Conservation (phyloP, 2,113 vertebrate species). For the Aphelocoma coerulescens region DNA sequence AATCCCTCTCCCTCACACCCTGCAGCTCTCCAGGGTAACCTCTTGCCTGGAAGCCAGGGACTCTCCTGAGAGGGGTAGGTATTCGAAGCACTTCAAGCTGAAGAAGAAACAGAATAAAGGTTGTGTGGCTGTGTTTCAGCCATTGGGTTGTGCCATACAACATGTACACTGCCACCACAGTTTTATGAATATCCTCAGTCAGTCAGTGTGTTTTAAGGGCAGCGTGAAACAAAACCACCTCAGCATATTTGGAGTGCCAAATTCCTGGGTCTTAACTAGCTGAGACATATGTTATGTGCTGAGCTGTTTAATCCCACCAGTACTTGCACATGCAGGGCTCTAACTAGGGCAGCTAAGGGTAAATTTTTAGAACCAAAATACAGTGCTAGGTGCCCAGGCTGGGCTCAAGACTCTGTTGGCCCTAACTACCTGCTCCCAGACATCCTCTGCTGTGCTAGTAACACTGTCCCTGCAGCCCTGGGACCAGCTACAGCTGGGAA, state of each 20-base stretch:
- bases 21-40: neutral
- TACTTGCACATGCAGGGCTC: neutral
- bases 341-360: neutral
- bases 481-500: neutral
- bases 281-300: constrained; percentile 1
- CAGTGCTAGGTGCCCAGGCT: neutral
- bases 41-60: neutral
- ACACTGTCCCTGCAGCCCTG: neutral
- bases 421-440: neutral
- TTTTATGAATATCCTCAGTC: neutral
- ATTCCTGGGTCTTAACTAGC: constrained; percentile 49
- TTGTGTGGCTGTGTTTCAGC: neutral
- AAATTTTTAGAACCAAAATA: neutral
- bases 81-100: neutral
- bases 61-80: neutral
- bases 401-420: neutral
- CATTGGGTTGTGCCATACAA: neutral
- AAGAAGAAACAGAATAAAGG: neutral
- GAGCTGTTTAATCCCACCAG: constrained; percentile 24
- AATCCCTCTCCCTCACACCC: neutral
- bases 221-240: neutral
- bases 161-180: rapidly evolving
- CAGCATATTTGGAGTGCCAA: constrained; percentile 13
- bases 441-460: neutral
- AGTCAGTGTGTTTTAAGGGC: neutral